Conservation (phyloP, 92 coral and sea anemone genomes). For the Siderastrea radians region DNA sequence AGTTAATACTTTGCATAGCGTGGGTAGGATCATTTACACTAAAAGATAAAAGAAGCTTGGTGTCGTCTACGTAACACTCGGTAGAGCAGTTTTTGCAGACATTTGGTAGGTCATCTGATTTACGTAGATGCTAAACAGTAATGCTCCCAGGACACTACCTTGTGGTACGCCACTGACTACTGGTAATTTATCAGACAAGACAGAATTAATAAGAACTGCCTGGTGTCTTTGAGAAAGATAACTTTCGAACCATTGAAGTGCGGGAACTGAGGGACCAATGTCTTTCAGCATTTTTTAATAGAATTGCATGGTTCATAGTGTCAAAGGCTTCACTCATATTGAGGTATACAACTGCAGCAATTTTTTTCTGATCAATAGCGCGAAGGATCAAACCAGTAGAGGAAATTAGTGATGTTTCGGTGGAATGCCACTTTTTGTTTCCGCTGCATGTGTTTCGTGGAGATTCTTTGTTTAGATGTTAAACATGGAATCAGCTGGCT, state of each 20-base stretch:
- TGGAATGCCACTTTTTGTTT: neutral
- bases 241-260: neutral
- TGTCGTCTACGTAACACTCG: neutral
- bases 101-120: neutral
- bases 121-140: neutral
- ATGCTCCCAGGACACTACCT: neutral
- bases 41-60: too few relatives aligned
- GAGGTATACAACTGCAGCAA: neutral
- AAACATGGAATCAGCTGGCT: neutral
- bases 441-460: neutral
- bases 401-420: neutral
- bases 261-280: neutral
- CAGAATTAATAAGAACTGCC: conserved; percentile 2
- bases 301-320: neutral
- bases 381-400: neutral
- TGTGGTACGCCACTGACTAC: conserved; percentile 1
- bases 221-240: conserved; percentile 3
- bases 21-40: too few relatives aligned
- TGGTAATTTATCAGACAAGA: neutral
- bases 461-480: neutral
- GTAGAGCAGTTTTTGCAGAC: neutral
- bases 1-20: too few relatives aligned
- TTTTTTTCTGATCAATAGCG: too few relatives aligned
- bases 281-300: neutral
- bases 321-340: conserved; percentile 1